Percentiles rank a stretch among this genome's conserved stretches.
Conservation (phyloP, 2,797 vertebrate genomes). For the Sebastes minor region DNA sequence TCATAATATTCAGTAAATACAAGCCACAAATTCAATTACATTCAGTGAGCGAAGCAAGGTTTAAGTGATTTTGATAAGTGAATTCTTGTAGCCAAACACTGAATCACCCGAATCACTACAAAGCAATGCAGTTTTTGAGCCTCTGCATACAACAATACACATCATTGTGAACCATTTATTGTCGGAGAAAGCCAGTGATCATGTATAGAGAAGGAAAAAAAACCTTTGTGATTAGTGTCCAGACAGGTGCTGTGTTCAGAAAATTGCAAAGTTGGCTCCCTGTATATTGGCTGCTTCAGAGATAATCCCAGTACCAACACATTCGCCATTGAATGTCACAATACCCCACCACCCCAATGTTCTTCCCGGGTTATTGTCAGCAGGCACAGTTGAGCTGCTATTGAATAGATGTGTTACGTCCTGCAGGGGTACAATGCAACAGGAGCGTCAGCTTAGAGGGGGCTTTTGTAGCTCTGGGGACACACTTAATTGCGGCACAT, state of each 20-base stretch:
- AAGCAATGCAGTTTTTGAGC: slow-evolving; percentile 1
- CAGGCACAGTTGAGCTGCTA: slow-evolving; percentile 33
- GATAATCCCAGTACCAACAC: slow-evolving; percentile 52
- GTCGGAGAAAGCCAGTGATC: slow-evolving; percentile 24
- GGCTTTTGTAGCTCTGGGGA: slow-evolving; percentile 59
- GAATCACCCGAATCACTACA: not conserved
- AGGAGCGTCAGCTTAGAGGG: slow-evolving; percentile 51
- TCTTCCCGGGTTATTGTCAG: slow-evolving; percentile 51
- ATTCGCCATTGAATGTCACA: slow-evolving; percentile 63
- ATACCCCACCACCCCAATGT: slow-evolving; percentile 41
- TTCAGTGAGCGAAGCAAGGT: not conserved
- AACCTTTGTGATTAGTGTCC: slow-evolving; percentile 41
- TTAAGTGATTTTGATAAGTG: slow-evolving; percentile 1
- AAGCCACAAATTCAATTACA: not conserved
- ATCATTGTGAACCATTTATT: slow-evolving; percentile 18
- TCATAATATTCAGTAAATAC: slow-evolving; percentile 3
- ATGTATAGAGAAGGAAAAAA: slow-evolving; percentile 9
- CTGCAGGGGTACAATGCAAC: slow-evolving; percentile 53
- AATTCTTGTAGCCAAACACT: not conserved
- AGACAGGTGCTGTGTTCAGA: slow-evolving; percentile 37
- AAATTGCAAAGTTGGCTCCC: slow-evolving; percentile 46
- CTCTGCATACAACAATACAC: not conserved
- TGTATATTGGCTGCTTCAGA: slow-evolving; percentile 40
- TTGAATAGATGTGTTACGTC: slow-evolving; percentile 55
- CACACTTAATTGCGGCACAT: slow-evolving; percentile 63